phyloP scores from a whole-genome alignment of 2,888 invertebrate genomes.

The Geophilus truncorum region DNA sequence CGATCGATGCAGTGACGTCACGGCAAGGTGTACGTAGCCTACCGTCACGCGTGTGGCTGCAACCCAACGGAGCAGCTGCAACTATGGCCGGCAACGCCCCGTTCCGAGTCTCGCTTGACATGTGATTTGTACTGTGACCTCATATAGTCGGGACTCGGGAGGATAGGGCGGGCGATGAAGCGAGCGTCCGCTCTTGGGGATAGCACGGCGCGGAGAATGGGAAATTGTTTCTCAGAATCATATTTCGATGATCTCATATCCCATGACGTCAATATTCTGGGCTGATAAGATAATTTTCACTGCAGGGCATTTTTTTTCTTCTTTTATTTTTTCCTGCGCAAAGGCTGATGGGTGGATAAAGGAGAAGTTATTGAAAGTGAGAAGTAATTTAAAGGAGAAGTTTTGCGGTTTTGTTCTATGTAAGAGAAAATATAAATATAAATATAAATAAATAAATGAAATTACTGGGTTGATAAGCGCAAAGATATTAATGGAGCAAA shows the following conservation, averaged over 20 bases:
- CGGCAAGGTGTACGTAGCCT: neutral
- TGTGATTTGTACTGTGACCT: conserved; percentile 12
- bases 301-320: neutral
- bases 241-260: conserved; percentile 2
- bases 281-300: neutral
- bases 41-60: neutral
- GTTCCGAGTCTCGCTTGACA: neutral
- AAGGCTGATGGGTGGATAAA: neutral
- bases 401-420: neutral
- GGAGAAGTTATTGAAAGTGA: neutral
- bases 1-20: neutral
- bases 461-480: neutral
- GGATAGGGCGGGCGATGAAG: neutral
- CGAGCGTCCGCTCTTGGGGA: neutral
- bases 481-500: neutral
- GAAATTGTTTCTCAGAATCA: neutral
- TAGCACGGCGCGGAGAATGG: neutral
- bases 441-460: too few relatives aligned
- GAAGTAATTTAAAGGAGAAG: neutral
- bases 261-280: neutral
- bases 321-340: neutral
- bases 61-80: neutral
- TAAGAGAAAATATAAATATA: neutral
- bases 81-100: neutral
- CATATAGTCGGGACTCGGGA: neutral